Percentiles rank a stretch among this genome's conserved stretches.
Conservation (phyloP, 2,888 invertebrate species). For the Pyrgus malvae region DNA sequence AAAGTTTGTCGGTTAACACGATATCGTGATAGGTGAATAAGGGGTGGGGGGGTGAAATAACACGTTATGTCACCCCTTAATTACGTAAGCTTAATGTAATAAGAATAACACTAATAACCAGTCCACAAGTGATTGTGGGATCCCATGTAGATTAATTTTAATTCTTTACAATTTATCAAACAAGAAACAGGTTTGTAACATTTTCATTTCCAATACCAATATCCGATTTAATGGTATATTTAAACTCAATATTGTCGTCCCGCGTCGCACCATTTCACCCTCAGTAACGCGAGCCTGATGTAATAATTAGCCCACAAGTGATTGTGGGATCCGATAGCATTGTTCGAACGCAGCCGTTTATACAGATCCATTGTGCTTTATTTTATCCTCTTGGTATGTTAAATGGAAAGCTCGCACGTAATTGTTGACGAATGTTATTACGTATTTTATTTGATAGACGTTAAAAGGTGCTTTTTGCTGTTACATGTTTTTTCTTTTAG, state of each 20-base stretch:
- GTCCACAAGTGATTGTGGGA: too few relatives aligned
- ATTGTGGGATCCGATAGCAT: constrained; percentile 53
- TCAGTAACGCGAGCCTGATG: constrained; percentile 42
- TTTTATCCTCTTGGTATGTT: constrained; percentile 25
- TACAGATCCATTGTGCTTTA: constrained; percentile 34
- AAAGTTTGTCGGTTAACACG: too few relatives aligned
- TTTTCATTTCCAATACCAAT: constrained; percentile 20
- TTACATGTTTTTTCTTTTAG: too few relatives aligned
- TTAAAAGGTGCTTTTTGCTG: too few relatives aligned
- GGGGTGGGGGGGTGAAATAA: too few relatives aligned
- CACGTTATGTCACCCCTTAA: too few relatives aligned
- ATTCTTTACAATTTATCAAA: background rate
- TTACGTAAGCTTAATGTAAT: too few relatives aligned
- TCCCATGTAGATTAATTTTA: too few relatives aligned
- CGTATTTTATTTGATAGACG: too few relatives aligned
- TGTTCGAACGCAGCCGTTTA: constrained; percentile 40
- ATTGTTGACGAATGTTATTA: constrained; percentile 23
- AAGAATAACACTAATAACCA: too few relatives aligned
- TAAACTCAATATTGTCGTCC: constrained; percentile 26
- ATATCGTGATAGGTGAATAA: too few relatives aligned
- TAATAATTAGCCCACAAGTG: constrained; percentile 56
- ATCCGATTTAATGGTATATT: constrained; percentile 23
- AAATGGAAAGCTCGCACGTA: constrained; percentile 24
- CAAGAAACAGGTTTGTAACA: background rate
- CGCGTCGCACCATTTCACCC: constrained; percentile 26